These are phyloP conservation scores for Nephrocerus scutellatus DNA, from an alignment of 2,888 invertebrate species.

Conservation along the genomic window DNA sequence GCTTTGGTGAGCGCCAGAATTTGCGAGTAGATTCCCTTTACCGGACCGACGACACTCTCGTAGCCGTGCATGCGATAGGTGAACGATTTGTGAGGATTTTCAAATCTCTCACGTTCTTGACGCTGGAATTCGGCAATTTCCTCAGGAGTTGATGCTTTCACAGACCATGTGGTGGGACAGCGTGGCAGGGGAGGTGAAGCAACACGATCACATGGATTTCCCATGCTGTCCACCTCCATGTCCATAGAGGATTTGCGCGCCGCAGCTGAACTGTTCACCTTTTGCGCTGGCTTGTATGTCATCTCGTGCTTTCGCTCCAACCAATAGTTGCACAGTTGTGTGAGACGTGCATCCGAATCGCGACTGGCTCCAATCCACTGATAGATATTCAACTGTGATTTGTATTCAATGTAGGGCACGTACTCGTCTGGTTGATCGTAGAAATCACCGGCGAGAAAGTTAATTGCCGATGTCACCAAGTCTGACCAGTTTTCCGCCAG, in stretches of 20 bases:
- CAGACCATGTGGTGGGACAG: conserved; percentile 75
- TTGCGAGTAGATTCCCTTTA: conserved; percentile 70
- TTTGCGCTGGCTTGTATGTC: conserved; percentile 30
- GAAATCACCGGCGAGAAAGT: conserved; percentile 76
- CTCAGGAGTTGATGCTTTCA: conserved; percentile 67
- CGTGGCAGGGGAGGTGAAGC: conserved; percentile 49
- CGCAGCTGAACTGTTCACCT: background rate
- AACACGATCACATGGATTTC: conserved; percentile 4
- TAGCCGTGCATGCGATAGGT: conserved; percentile 84
- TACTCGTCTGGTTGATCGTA: conserved; percentile 77
- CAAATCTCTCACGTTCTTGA: conserved; percentile 77
- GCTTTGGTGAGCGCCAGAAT: conserved; percentile 57
- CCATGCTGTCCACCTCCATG: too few species aligned
- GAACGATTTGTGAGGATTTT: conserved; percentile 84
- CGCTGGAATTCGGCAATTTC: conserved; percentile 71
- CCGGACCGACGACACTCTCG: conserved; percentile 74
- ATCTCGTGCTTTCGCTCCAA: conserved; percentile 55
- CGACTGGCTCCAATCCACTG: conserved; percentile 90
- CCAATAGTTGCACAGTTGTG: conserved; percentile 73
- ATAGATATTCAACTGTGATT: conserved; percentile 58
- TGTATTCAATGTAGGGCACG: conserved; percentile 82
- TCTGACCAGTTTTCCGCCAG: conserved; percentile 66
- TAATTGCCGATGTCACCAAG: conserved; percentile 69
- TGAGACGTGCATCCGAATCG: conserved; percentile 74
- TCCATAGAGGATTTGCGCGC: too few species aligned